phyloP scores from a whole-genome alignment of 2,797 vertebrate genomes.

The Triplophysa yarkandensis region DNA sequence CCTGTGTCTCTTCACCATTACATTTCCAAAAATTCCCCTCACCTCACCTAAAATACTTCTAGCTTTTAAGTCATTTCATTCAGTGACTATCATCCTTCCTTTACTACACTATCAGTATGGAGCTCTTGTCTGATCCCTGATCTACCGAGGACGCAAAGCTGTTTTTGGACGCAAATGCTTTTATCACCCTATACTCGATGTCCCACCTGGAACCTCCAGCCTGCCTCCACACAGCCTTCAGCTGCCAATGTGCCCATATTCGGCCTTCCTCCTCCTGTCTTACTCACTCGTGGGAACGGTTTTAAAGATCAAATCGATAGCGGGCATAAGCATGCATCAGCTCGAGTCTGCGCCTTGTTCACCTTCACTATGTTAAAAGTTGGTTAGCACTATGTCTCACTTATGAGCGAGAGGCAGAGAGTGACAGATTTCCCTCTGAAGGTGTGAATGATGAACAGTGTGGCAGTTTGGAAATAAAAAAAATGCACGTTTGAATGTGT shows the following conservation, averaged over 20 bases:
- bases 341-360: conserved; percentile 65
- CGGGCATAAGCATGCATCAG: conserved; percentile 74
- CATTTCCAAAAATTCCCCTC: not conserved
- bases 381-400: conserved; percentile 34
- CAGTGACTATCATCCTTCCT: conserved; percentile 65
- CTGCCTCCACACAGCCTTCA: conserved; percentile 67
- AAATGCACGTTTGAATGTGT: not conserved
- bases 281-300: conserved; percentile 69
- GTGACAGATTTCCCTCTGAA: not conserved
- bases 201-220: conserved; percentile 56
- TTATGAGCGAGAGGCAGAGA: not conserved
- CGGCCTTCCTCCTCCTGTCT: conserved; percentile 68
- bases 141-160: conserved; percentile 77
- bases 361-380: conserved; percentile 58
- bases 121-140: conserved; percentile 72
- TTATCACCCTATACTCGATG: conserved; percentile 68
- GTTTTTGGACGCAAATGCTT: too few relatives aligned
- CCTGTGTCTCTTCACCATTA: not conserved
- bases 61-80: conserved; percentile 64
- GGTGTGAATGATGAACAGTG: not conserved
- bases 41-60: not conserved
- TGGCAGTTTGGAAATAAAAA: not conserved
- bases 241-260: conserved; percentile 74
- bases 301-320: conserved; percentile 76
- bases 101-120: conserved; percentile 73